phyloP scores from a whole-genome alignment of 2,888 invertebrate genomes.

The Lasioglossum zephyrum region DNA sequence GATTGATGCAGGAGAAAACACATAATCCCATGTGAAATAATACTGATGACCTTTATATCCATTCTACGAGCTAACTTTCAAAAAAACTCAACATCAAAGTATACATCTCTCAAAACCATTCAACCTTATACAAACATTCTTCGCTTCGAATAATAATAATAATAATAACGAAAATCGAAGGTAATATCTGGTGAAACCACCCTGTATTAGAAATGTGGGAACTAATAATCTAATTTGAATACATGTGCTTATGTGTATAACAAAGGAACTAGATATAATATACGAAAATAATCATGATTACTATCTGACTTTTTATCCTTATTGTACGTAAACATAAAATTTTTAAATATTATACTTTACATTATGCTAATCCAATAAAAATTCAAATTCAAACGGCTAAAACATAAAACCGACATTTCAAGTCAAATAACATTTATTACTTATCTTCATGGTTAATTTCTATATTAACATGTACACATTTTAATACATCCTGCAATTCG shows the following conservation, averaged over 20 bases:
- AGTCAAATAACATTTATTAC: not conserved
- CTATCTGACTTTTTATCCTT: not conserved
- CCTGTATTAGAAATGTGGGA: not conserved
- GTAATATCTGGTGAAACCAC: too few species aligned
- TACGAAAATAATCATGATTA: not conserved
- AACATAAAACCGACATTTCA: not conserved
- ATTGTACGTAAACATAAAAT: not conserved
- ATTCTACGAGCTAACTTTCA: too few species aligned
- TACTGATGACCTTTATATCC: too few species aligned
- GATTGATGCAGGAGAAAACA: too few species aligned
- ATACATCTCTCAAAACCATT: too few species aligned
- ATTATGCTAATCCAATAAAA: not conserved
- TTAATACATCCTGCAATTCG: not conserved
- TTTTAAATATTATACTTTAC: not conserved
- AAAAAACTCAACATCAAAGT: too few species aligned
- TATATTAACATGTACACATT: not conserved
- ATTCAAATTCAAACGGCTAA: not conserved
- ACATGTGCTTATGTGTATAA: not conserved
- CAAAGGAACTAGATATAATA: not conserved
- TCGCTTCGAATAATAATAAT: too few species aligned
- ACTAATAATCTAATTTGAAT: not conserved
- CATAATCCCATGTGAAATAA: too few species aligned
- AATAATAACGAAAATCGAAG: too few species aligned
- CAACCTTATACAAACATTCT: too few species aligned
- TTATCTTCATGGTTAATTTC: not conserved